phyloP scores from a whole-genome alignment of 2,797 vertebrate genomes.

The Sibirionetta formosa region DNA sequence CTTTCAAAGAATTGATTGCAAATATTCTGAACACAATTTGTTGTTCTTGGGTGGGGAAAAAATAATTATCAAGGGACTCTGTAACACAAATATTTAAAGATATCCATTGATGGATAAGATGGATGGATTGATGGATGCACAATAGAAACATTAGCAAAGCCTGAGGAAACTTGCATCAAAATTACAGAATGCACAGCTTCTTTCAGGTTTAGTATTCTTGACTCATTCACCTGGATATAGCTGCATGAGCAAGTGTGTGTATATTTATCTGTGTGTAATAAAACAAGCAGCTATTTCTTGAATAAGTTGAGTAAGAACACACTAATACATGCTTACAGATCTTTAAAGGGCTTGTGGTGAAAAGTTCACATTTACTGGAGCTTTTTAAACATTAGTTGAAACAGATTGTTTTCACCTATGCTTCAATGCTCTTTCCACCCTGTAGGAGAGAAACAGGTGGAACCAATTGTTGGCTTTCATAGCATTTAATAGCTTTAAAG shows the following conservation, averaged over 20 bases:
- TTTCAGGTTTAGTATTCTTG: accelerated
- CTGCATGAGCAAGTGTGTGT: accelerated
- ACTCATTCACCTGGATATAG: accelerated
- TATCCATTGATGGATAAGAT: neutral
- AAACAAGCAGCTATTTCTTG: neutral
- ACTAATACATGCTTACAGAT: accelerated
- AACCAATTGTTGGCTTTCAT: neutral
- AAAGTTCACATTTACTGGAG: accelerated
- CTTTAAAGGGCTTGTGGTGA: neutral
- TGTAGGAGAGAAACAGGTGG: neutral
- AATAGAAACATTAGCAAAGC: accelerated
- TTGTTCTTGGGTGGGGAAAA: neutral
- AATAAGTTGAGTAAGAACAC: accelerated
- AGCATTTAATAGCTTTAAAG: neutral
- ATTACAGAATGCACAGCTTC: no score
- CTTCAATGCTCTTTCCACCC: neutral
- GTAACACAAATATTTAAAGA: neutral
- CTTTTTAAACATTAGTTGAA: neutral
- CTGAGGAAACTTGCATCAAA: neutral
- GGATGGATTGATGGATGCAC: neutral
- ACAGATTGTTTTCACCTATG: neutral
- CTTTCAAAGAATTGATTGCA: neutral
- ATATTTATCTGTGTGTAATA: accelerated
- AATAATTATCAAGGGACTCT: accelerated
- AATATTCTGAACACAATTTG: neutral